Percentiles rank a stretch among this genome's conserved stretches.
Conservation (phyloP, 2,113 vertebrate species). For the Isichthys henryi region DNA sequence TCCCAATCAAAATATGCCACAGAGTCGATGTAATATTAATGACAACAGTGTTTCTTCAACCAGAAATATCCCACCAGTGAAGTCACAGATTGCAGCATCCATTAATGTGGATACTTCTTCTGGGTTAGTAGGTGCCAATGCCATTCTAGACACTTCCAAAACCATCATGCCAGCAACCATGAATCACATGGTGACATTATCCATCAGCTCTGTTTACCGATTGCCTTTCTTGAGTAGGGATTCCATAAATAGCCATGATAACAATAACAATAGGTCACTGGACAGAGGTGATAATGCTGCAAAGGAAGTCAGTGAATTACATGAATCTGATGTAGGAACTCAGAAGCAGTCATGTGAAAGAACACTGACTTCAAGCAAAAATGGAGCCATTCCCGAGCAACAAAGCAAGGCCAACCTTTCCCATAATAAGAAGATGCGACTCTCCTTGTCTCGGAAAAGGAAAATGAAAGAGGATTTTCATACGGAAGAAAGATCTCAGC, state of each 20-base stretch:
- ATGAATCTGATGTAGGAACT: slow-evolving; percentile 80
- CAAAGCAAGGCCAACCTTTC: slow-evolving; percentile 27
- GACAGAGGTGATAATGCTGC: slow-evolving; percentile 82
- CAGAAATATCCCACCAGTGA: slow-evolving; percentile 34
- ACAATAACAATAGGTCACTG: slow-evolving; percentile 70
- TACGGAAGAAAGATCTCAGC: slow-evolving; percentile 5
- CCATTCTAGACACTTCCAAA: slow-evolving; percentile 92
- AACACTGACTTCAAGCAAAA: background rate
- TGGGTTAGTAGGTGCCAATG: slow-evolving; percentile 88
- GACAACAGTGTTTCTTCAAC: slow-evolving; percentile 36
- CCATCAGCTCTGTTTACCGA: slow-evolving; percentile 25
- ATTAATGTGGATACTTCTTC: slow-evolving; percentile 71
- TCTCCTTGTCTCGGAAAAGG: slow-evolving; percentile 56
- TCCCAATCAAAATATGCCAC: slow-evolving; percentile 20
- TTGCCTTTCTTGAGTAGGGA: slow-evolving; percentile 31
- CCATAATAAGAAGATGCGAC: slow-evolving; percentile 45
- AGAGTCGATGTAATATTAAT: slow-evolving; percentile 32
- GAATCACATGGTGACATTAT: slow-evolving; percentile 38
- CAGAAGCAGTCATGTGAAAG: slow-evolving; percentile 46
- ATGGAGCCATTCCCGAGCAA: background rate
- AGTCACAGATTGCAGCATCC: slow-evolving; percentile 32
- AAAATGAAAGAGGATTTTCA: slow-evolving; percentile 47
- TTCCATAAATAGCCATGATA: slow-evolving; percentile 27
- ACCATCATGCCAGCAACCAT: slow-evolving; percentile 71
- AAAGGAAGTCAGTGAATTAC: slow-evolving; percentile 80